Percentiles rank a stretch among this genome's conserved stretches.
Conservation (phyloP, 2,113 vertebrate species). For the Cochlearius cochlearius region DNA sequence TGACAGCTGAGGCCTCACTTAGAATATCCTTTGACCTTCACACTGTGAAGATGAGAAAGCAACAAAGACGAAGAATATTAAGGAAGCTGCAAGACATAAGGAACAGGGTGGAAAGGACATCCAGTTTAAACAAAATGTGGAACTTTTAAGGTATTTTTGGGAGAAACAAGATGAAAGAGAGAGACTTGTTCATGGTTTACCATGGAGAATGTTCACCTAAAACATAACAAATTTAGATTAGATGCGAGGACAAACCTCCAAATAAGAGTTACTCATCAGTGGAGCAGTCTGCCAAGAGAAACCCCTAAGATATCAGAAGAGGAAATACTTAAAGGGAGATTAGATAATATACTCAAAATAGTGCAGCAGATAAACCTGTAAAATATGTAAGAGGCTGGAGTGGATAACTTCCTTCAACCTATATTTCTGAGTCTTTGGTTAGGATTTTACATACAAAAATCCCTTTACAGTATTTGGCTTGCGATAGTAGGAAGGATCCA, state of each 20-base stretch:
- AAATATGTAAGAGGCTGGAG: not conserved
- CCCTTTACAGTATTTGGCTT: not conserved
- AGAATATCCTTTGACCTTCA: constrained; percentile 35
- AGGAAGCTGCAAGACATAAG: constrained; percentile 24
- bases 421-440: not conserved
- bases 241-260: constrained; percentile 56
- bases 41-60: constrained; percentile 9
- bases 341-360: constrained; percentile 70
- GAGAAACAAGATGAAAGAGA: constrained; percentile 31
- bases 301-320: constrained; percentile 34
- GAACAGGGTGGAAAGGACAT: constrained; percentile 11
- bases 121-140: constrained; percentile 37
- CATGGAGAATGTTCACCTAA: constrained; percentile 49
- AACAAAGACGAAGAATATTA: constrained; percentile 15
- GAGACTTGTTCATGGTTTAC: not conserved
- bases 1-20: constrained; percentile 9
- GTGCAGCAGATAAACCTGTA: constrained; percentile 35
- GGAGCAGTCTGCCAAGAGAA: constrained; percentile 63
- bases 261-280: constrained; percentile 63
- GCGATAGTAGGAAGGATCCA: not conserved
- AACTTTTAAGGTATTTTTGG: constrained; percentile 21
- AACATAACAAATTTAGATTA: constrained; percentile 59
- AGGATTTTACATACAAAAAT: not conserved
- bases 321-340: constrained; percentile 72
- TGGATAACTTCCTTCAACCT: not conserved